A percentile compares a stretch with the other conserved stretches of the same genome.
Evolutionary conservation across 2,797 vertebrate species (phyloP).

Genomic region (Clarias platycephalus): DNA sequence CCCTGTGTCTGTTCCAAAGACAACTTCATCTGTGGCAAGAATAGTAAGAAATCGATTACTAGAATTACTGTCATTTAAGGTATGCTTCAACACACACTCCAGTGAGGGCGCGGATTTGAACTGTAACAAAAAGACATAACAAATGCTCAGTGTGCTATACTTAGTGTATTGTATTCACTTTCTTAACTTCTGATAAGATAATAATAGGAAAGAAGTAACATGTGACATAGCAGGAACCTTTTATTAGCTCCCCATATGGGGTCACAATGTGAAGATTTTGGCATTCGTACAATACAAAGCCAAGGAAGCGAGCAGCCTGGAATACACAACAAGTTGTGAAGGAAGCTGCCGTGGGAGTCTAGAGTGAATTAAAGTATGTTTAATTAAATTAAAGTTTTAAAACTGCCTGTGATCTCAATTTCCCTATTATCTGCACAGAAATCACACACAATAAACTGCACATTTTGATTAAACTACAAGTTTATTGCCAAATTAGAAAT

Average conservation of each 20-base stretch:
- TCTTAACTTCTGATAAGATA: slow-evolving; percentile 6
- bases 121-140: slow-evolving; percentile 4
- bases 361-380: neutral
- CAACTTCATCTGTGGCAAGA: neutral
- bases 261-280: neutral
- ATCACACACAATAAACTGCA: neutral
- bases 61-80: slow-evolving; percentile 1
- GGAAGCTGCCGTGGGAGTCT: neutral
- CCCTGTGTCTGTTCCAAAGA: neutral
- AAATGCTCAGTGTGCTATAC: neutral
- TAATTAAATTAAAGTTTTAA: neutral
- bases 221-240: neutral
- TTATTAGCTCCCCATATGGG: slow-evolving; percentile 1
- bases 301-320: neutral
- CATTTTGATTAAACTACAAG: neutral
- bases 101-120: neutral
- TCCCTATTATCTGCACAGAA: neutral
- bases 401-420: neutral
- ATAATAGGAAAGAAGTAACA: neutral
- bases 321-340: neutral
- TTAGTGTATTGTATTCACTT: neutral
- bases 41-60: neutral
- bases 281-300: neutral
- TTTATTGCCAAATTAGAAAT: neutral
- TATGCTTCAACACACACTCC: neutral